Conservation (phyloP, 1,140 invertebrate species). For the Cyclargus thomasi region DNA sequence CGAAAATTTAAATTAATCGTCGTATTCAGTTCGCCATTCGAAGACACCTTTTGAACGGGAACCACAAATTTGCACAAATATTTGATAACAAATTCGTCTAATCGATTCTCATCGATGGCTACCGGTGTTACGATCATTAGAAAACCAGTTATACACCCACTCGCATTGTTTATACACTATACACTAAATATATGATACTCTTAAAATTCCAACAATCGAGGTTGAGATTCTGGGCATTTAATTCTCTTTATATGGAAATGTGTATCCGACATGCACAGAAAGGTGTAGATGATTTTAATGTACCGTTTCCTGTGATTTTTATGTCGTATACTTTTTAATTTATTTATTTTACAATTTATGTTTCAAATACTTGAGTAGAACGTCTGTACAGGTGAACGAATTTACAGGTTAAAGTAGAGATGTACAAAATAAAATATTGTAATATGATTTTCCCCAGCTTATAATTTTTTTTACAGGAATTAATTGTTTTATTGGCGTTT, state of each 20-base stretch:
- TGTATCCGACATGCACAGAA: conserved; percentile 2
- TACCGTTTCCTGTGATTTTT: background rate
- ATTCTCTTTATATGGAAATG: background rate
- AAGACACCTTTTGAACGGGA: background rate
- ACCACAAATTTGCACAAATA: background rate
- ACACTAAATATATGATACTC: background rate
- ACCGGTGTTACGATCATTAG: conserved; percentile 53
- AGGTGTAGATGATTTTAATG: background rate
- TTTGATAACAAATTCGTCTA: conserved; percentile 12
- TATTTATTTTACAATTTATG: background rate
- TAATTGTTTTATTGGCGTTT: no score
- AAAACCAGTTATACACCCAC: background rate
- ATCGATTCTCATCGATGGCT: conserved; percentile 49
- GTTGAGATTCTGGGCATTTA: background rate
- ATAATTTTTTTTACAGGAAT: no score
- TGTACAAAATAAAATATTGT: no score
- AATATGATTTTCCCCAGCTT: no score
- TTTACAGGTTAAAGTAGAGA: no score
- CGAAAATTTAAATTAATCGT: background rate
- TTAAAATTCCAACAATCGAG: background rate
- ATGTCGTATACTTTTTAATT: background rate
- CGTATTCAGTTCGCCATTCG: background rate
- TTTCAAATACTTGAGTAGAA: no score
- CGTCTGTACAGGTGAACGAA: no score
- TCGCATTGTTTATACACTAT: background rate